Percentiles rank a stretch among this genome's conserved stretches.
Conservation (phyloP, 2,888 invertebrate genomes). For the Luperina testacea region DNA sequence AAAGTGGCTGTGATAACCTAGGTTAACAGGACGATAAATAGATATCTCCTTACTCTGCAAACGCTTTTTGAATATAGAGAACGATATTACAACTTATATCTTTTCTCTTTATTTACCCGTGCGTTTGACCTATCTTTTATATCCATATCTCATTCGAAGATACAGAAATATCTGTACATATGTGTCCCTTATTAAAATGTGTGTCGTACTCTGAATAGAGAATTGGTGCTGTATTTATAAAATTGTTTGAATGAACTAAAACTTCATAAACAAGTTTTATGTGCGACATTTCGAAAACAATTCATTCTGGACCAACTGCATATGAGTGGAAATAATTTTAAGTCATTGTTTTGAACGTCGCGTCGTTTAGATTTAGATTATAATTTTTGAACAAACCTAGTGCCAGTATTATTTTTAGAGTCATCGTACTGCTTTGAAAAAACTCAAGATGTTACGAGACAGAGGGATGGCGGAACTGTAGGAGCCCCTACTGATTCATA, state of each 20-base stretch:
- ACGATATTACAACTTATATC: constrained; percentile 40
- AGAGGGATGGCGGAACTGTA: background rate
- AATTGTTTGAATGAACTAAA: background rate
- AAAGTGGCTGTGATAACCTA: constrained; percentile 48
- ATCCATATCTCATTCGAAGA: constrained; percentile 22
- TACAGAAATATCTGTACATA: constrained; percentile 10
- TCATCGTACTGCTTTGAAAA: background rate
- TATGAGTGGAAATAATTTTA: background rate
- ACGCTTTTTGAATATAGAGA: constrained; percentile 54
- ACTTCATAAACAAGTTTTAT: background rate
- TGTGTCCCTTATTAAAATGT: constrained; percentile 5
- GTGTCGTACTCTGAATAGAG: background rate
- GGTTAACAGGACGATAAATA: constrained; percentile 41
- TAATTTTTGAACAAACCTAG: background rate
- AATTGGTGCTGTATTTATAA: background rate
- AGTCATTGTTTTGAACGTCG: background rate
- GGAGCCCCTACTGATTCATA: background rate
- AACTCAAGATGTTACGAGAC: background rate
- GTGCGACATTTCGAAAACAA: background rate
- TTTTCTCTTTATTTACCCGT: constrained; percentile 53
- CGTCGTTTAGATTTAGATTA: no score
- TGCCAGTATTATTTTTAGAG: background rate
- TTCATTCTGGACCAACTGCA: background rate
- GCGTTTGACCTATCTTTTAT: constrained; percentile 35
- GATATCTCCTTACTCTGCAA: constrained; percentile 30